phyloP scores from a whole-genome alignment of 2,888 invertebrate species.

The Sericinus montela region DNA sequence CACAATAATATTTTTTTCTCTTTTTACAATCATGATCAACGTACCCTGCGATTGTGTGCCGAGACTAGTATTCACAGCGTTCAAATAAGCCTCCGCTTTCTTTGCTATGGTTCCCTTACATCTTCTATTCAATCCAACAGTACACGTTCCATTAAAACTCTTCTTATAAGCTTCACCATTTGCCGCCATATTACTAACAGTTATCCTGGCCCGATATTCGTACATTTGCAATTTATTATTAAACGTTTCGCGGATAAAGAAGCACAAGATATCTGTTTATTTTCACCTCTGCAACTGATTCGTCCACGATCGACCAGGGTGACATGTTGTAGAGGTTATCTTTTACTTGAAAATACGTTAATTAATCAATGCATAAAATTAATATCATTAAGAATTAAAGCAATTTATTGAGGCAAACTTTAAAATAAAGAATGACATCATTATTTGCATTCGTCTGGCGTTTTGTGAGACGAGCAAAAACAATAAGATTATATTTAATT shows the following conservation, averaged over 20 bases:
- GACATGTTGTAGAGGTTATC: conserved; percentile 33
- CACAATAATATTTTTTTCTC: no score
- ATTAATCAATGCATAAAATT: conserved; percentile 10
- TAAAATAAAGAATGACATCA: conserved; percentile 5
- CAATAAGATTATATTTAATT: no score
- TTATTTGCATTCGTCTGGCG: background rate
- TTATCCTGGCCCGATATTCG: conserved; percentile 52
- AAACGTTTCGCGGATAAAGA: background rate
- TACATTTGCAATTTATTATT: conserved; percentile 36
- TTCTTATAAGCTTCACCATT: conserved; percentile 51
- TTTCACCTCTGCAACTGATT: conserved; percentile 27
- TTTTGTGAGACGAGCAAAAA: background rate
- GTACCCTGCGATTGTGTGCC: conserved; percentile 39
- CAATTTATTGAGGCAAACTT: background rate
- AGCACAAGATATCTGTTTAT: conserved; percentile 31
- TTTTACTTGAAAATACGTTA: conserved; percentile 19
- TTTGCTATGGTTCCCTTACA: conserved; percentile 51
- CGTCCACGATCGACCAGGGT: conserved; percentile 13
- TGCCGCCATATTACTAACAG: conserved; percentile 48
- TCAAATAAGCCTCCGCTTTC: conserved; percentile 60
- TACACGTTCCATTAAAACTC: conserved; percentile 50
- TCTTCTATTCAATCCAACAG: conserved; percentile 47
- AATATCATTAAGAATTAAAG: background rate
- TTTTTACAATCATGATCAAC: background rate
- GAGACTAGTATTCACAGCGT: conserved; percentile 56